A percentile compares a stretch with the other conserved stretches of the same genome.
phyloP scores from a whole-genome alignment of 2,797 vertebrate species.

The Dromococcyx pavoninus region DNA sequence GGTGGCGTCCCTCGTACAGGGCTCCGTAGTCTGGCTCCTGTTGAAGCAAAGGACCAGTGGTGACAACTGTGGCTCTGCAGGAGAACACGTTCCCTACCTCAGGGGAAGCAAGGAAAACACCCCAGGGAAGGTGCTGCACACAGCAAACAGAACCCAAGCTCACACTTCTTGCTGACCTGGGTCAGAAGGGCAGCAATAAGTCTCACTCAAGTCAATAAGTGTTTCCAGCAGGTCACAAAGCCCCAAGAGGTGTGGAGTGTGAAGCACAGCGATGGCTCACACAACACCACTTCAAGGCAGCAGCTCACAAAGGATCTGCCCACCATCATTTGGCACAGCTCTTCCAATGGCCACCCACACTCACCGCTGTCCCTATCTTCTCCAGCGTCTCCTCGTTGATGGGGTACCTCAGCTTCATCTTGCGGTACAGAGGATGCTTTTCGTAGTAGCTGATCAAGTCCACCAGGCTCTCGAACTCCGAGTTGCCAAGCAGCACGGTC shows the following conservation, averaged over 20 bases:
- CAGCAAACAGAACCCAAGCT: neutral
- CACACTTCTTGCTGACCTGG: neutral
- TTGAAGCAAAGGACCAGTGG: neutral
- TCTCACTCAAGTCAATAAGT: neutral
- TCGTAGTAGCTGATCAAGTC: slow-evolving; percentile 97
- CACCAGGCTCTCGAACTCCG: slow-evolving; percentile 96
- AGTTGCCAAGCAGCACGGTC: slow-evolving; percentile 91
- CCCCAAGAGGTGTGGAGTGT: neutral
- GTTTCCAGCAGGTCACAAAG: neutral
- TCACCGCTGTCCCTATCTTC: slow-evolving; percentile 97
- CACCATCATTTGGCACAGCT: neutral
- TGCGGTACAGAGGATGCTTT: slow-evolving; percentile 95
- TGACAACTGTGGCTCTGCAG: neutral
- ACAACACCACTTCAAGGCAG: neutral
- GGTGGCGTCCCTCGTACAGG: slow-evolving; percentile 93
- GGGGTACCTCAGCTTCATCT: slow-evolving; percentile 98
- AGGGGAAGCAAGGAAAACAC: rapidly evolving
- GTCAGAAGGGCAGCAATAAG: neutral
- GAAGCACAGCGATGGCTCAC: neutral
- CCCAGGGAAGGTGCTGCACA: neutral
- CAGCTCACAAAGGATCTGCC: neutral
- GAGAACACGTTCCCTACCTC: neutral
- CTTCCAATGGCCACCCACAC: neutral
- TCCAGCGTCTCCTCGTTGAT: slow-evolving; percentile 99
- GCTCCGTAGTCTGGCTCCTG: slow-evolving; percentile 97